Evolutionary conservation across 2,888 invertebrate species (phyloP), one percentile per base, ranked within the genome.

Genomic region (Prosopocoilus inquinatus): DNA sequence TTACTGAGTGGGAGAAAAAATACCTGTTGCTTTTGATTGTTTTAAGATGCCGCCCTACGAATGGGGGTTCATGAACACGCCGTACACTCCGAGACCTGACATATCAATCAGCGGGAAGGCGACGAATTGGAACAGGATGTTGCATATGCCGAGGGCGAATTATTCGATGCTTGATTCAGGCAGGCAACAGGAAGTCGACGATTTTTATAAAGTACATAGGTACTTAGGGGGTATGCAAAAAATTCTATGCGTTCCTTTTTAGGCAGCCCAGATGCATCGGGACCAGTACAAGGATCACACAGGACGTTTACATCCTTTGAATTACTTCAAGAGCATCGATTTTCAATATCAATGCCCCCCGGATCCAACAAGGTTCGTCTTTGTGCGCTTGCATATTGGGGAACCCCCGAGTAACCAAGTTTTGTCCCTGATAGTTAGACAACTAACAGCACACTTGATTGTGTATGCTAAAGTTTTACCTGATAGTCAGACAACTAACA

Each of bases 201-300:
- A 78, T 59, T 77, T 80, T 59, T 80, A 79, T 60, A 73, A 77
- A 66, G 80, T 79, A 64, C 50, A 53, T 20, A 12, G 28, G n/a
- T 15, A 28, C 43, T 50, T 33, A 43, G 11, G 34, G 12, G 11
- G 50, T 46, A 38, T 16, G 3, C n/a, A n/a, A n/a, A n/a, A n/a
- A 35, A 35, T 35, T 5, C 4, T 38, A 3, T 11, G 12, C 8
- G 4, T 38, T 5, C 5, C 4, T 13, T 12, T 12, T 16, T 68
- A 85, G 84, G 79, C 80, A 20, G 79, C 80, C 57, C 86, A 85
- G 68, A 74, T 80, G 33, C 83, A 84, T 60, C 78, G 86, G 56
- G 82, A 84, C 65, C 84, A 83, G 67, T 85, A 85, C 67, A 81
- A 81, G 71, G 84, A 85, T 39, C 80, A 81, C 57, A 75, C 81